Base-by-base conservation (phyloP, 2,888 invertebrate genomes). In the Andrena camellia region DNA sequence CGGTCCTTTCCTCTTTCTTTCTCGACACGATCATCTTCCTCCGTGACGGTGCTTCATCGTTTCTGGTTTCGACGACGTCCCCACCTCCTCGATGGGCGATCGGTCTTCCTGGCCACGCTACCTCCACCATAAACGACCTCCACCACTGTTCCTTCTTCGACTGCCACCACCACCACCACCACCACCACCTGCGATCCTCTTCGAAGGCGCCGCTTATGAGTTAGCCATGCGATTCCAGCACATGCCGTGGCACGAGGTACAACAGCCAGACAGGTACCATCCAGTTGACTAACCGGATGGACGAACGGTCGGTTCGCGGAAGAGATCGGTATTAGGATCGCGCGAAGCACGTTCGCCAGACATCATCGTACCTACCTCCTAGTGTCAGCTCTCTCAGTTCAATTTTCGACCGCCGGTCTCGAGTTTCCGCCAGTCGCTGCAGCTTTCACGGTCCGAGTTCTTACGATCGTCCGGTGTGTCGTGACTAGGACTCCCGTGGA, bases 201-300 rank as follows among this genome's bases (percentile, higher is more conserved):
- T 78, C 83, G 86, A 90, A 89, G 89, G 89, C 88, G 89, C 88
- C 90, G 89, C 88, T 92, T 90, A 91, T 91, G 92, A 92, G 91
- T 91, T 88, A 81, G 87, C 91, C 91, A 91, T 90, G 92, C 93
- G 91, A 92, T 92, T 93, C 92, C 92, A 91, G 91, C 92, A 91
- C 91, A 90, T 91, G 92, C 92, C 89, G 90, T 85, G 88, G 89
- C 90, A 89, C 90, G 90, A 90, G 90, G 90, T 90, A 88, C 90
- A 88, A 88, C 88, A 90, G 88, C 81, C 93, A 93, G 93, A 93
- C 93, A 92, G 91, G 92, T 92, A 93, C 92, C 93, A 93, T 93
- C 93, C 94, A 92, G 93, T 92, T 92, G 89, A 90, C 93, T 90
- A 90, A 90, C 91, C 92, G 94, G 93, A 93, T 93, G 94, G 93